Conservation (phyloP, 2,113 vertebrate species). For the Misgurnus mizolepis region DNA sequence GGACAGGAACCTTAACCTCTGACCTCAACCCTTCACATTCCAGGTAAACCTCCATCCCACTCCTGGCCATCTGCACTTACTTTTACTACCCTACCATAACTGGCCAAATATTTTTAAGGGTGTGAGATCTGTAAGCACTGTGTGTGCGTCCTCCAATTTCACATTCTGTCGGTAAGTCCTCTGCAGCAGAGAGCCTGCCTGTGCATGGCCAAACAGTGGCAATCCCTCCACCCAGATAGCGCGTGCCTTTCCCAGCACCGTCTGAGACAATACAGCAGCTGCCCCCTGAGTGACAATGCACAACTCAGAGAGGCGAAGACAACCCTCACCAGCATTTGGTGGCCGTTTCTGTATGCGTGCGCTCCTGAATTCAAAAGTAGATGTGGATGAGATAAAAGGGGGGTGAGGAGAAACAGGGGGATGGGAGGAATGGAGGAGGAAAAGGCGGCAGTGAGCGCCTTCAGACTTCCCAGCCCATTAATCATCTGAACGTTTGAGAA, state of each 20-base stretch:
- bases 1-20: conserved; percentile 40
- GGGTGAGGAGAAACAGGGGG: conserved; percentile 53
- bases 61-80: conserved; percentile 8
- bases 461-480: conserved; percentile 61
- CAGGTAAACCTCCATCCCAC: conserved; percentile 1
- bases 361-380: conserved; percentile 46
- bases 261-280: conserved; percentile 72
- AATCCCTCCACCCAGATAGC: conserved; percentile 47
- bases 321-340: conserved; percentile 52
- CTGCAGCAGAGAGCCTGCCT: background rate
- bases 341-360: background rate
- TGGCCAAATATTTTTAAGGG: background rate
- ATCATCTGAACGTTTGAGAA: conserved; percentile 58
- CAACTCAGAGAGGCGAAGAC: conserved; percentile 54
- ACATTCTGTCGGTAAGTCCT: conserved; percentile 23
- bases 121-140: background rate
- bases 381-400: conserved; percentile 29
- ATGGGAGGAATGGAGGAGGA: conserved; percentile 52
- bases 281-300: conserved; percentile 64
- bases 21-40: conserved; percentile 36
- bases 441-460: conserved; percentile 45
- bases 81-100: background rate
- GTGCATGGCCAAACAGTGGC: conserved; percentile 17
- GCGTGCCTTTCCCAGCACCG: conserved; percentile 68
- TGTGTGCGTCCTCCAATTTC: conserved; percentile 41